These are phyloP conservation scores for Drosophila sordidapex DNA, from an alignment of 2,888 invertebrate genomes.

Conservation along the genomic window DNA sequence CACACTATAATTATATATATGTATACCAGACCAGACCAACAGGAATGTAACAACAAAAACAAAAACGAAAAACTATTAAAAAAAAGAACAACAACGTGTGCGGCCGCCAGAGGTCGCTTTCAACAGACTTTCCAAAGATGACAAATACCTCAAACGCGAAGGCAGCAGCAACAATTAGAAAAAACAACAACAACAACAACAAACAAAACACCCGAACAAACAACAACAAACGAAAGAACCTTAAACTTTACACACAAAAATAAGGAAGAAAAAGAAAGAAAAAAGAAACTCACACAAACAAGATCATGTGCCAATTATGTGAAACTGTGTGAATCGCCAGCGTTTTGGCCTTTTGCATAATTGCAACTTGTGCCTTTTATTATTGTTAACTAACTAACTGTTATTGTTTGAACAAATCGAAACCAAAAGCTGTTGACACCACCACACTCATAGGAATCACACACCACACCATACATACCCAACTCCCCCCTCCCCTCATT, in stretches of 20 bases:
- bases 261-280: conserved; percentile 25
- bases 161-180: conserved; percentile 60
- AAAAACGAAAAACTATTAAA: conserved; percentile 13
- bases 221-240: conserved; percentile 33
- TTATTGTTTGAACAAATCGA: conserved; percentile 74
- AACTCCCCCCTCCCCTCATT: conserved; percentile 29
- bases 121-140: conserved; percentile 79
- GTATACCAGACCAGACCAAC: conserved; percentile 61
- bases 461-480: conserved; percentile 17
- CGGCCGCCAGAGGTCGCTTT: conserved; percentile 61
- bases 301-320: conserved; percentile 68
- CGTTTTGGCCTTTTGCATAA: conserved; percentile 77
- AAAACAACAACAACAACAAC: conserved; percentile 33
- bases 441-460: conserved; percentile 47
- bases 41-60: conserved; percentile 30
- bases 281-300: conserved; percentile 47
- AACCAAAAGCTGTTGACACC: conserved; percentile 75
- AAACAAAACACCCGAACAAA: conserved; percentile 8
- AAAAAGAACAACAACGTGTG: conserved; percentile 36
- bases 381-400: conserved; percentile 78
- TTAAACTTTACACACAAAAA: conserved; percentile 8
- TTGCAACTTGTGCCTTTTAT: conserved; percentile 77
- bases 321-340: conserved; percentile 71
- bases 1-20: conserved; percentile 22
- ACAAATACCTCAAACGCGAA: conserved; percentile 80